Evolutionary conservation across 2,797 vertebrate genomes (phyloP), one percentile per base, ranked within the genome.

Genomic region (Rhyacichthys aspro): DNA sequence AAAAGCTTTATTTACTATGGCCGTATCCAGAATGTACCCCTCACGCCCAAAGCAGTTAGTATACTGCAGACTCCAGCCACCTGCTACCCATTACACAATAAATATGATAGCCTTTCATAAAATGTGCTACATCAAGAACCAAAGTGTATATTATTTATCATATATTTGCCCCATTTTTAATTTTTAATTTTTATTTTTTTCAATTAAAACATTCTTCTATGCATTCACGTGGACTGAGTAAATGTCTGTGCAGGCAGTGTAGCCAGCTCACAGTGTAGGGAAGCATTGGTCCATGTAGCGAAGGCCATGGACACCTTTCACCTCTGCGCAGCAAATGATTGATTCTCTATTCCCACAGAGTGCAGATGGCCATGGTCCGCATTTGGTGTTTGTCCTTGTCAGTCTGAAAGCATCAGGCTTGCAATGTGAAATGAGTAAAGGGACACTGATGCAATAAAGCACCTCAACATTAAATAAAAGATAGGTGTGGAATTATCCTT

Each of bases 331-430:
- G 63, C 28, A 63, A 63, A 77, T 82, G 81, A 88, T 82, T 86
- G 84, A 87, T 84, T 81, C 74, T 75, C 68, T 56, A 57, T 83
- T 77, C 72, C 66, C 57, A 37, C 44, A 17, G 42, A 74, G 74
- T 53, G 54, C 53, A 66, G 59, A 75, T 79, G 74, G 70, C 70
- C 74, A 57, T 63, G 65, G 76, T 67, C 53, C 57, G 72, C 63
- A 64, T 75, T 72, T 70, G 59, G 74, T 78, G 76, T 60, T 14
- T 53, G 61, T 74, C 79, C 82, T 83, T 82, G 78, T 79, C 82
- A 79, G 72, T 64, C 79, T 53, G 55, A 88, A 79, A 70, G 60
- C 66, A 53, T 76, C 38, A 5, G 71, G 39, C 68, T 71, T 49
- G 63, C 59, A 76, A 63, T 69, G 59, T 58, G 58, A 74, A 79